Conservation (phyloP, 2,113 vertebrate genomes). For the Oryzias woworae region DNA sequence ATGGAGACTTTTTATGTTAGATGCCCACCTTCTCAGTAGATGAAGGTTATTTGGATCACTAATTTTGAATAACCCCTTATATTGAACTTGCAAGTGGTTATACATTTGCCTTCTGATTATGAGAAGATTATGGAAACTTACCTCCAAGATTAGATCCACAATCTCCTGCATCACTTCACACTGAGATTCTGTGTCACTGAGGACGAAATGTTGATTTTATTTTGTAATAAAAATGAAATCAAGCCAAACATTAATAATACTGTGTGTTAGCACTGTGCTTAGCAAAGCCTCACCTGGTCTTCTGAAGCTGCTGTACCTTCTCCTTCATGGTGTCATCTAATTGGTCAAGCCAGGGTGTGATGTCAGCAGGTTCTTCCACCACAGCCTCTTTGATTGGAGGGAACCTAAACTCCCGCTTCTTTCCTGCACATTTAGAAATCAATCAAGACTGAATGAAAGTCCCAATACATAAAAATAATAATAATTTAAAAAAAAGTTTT, state of each 20-base stretch:
- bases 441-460: no score
- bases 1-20: no score
- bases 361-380: conserved; percentile 91
- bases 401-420: conserved; percentile 95
- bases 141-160: conserved; percentile 96
- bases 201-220: conserved; percentile 1
- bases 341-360: conserved; percentile 93
- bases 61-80: no score
- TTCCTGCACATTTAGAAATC: conserved; percentile 69
- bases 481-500: no score
- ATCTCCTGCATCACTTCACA: conserved; percentile 99
- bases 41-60: no score
- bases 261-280: neutral
- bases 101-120: neutral
- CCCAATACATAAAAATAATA: no score
- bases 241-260: neutral
- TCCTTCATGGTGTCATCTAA: conserved; percentile 91
- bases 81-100: neutral
- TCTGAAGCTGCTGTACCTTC: conserved; percentile 92
- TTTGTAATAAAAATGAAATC: neutral
- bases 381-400: conserved; percentile 93
- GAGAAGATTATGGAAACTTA: conserved; percentile 54
- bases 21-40: no score
- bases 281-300: conserved; percentile 82
- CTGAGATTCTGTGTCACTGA: conserved; percentile 90